These are phyloP conservation scores for Melinaea menophilus DNA, from an alignment of 2,888 invertebrate genomes.

Conservation along the genomic window DNA sequence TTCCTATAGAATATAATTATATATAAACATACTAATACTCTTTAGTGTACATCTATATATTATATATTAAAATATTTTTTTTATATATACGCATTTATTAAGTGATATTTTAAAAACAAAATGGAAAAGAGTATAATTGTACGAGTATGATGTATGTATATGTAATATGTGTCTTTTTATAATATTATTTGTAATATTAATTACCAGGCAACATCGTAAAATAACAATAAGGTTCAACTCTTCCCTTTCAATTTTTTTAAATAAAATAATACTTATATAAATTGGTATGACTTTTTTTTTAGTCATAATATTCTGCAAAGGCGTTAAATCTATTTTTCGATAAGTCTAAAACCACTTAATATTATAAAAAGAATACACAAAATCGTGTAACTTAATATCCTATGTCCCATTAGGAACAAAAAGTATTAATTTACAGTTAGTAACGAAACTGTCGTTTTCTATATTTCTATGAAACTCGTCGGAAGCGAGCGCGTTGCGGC, in stretches of 20 bases:
- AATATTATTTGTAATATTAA: neutral
- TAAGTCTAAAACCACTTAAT: neutral
- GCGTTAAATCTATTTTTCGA: too few species aligned
- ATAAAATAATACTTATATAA: too few species aligned
- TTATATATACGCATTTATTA: neutral
- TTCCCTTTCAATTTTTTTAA: too few species aligned
- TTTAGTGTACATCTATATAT: slow-evolving; percentile 10
- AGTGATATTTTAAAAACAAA: too few species aligned
- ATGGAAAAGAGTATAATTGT: too few species aligned
- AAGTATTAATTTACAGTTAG: slow-evolving; percentile 19
- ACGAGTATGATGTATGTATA: neutral
- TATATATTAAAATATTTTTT: too few species aligned
- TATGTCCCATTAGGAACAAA: neutral
- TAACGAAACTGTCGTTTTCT: slow-evolving; percentile 37
- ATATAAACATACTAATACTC: too few species aligned
- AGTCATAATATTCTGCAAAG: too few species aligned
- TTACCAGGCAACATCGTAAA: neutral
- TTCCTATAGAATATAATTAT: neutral
- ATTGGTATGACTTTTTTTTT: too few species aligned
- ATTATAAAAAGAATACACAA: neutral
- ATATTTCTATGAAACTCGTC: slow-evolving; percentile 39
- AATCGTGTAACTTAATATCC: neutral
- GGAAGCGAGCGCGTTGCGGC: slow-evolving; percentile 58
- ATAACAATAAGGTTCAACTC: too few species aligned
- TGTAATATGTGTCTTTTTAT: neutral